phyloP scores from a whole-genome alignment of 2,888 invertebrate genomes.

The Bibio marci region DNA sequence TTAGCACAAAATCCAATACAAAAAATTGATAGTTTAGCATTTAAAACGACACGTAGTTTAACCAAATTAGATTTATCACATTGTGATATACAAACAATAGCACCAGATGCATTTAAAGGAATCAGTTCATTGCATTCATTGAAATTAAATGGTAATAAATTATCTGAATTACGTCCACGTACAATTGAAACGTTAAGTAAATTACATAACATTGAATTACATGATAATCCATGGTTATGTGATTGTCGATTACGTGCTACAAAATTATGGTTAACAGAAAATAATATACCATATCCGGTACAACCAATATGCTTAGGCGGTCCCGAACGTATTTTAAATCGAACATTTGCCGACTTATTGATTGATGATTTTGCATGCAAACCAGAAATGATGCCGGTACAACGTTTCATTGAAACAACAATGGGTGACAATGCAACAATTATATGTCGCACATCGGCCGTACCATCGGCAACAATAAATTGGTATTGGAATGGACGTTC shows the following conservation, averaged over 20 bases:
- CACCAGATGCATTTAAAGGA: conserved; percentile 59
- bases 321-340: conserved; percentile 50
- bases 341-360: conserved; percentile 56
- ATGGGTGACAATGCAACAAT: conserved; percentile 77
- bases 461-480: conserved; percentile 62
- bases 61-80: conserved; percentile 71
- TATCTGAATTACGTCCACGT: conserved; percentile 51
- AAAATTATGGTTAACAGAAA: conserved; percentile 63
- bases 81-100: conserved; percentile 63
- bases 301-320: conserved; percentile 59
- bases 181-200: conserved; percentile 57
- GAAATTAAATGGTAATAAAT: conserved; percentile 64
- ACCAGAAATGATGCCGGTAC: conserved; percentile 59
- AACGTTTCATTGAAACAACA: conserved; percentile 57
- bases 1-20: conserved; percentile 68
- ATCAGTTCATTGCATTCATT: conserved; percentile 58
- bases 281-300: conserved; percentile 59
- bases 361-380: conserved; percentile 76
- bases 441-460: conserved; percentile 60
- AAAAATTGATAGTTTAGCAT: conserved; percentile 58
- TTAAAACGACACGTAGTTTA: conserved; percentile 54
- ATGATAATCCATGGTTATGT: conserved; percentile 79
- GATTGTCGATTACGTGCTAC: conserved; percentile 69
- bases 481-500: conserved; percentile 79
- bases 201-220: conserved; percentile 63